Percentiles rank a stretch among this genome's conserved stretches.
phyloP scores from a whole-genome alignment of 2,888 invertebrate species.

The Apamea epomidion region DNA sequence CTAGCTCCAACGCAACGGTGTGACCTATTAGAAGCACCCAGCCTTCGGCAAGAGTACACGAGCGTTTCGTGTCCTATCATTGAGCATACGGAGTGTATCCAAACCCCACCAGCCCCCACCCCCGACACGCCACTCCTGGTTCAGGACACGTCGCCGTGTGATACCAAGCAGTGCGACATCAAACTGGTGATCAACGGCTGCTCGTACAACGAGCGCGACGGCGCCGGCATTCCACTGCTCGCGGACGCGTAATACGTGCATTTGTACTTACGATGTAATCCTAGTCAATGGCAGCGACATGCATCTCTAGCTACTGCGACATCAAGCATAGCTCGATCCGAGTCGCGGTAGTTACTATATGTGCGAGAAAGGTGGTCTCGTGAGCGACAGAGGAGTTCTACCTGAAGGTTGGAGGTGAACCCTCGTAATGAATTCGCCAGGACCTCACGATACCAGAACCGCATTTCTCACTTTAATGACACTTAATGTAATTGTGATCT shows the following conservation, averaged over 20 bases:
- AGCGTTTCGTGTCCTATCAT: slow-evolving; percentile 94
- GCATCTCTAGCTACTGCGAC: slow-evolving; percentile 54
- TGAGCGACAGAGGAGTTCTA: slow-evolving; percentile 26
- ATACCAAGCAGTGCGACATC: slow-evolving; percentile 77
- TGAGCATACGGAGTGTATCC: slow-evolving; percentile 84
- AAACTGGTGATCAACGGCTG: slow-evolving; percentile 85
- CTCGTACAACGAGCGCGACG: slow-evolving; percentile 78
- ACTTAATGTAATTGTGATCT: slow-evolving; percentile 81
- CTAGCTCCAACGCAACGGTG: slow-evolving; percentile 88
- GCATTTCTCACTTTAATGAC: slow-evolving; percentile 56
- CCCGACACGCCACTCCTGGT: slow-evolving; percentile 58
- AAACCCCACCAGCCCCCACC: slow-evolving; percentile 40
- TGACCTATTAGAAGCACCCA: slow-evolving; percentile 87
- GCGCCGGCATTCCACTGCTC: slow-evolving; percentile 83
- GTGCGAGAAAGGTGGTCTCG: slow-evolving; percentile 33
- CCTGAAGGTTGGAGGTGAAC: slow-evolving; percentile 44
- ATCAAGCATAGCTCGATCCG: slow-evolving; percentile 56
- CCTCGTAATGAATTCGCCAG: slow-evolving; percentile 1
- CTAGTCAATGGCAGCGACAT: slow-evolving; percentile 75
- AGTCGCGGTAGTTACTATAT: slow-evolving; percentile 35
- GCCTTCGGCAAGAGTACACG: slow-evolving; percentile 87
- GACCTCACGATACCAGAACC: slow-evolving; percentile 17
- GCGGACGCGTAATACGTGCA: slow-evolving; percentile 77
- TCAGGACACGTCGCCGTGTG: slow-evolving; percentile 34
- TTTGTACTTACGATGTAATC: slow-evolving; percentile 66